Conservation (phyloP, 2,888 invertebrate species). For the Frankliniella fusca region DNA sequence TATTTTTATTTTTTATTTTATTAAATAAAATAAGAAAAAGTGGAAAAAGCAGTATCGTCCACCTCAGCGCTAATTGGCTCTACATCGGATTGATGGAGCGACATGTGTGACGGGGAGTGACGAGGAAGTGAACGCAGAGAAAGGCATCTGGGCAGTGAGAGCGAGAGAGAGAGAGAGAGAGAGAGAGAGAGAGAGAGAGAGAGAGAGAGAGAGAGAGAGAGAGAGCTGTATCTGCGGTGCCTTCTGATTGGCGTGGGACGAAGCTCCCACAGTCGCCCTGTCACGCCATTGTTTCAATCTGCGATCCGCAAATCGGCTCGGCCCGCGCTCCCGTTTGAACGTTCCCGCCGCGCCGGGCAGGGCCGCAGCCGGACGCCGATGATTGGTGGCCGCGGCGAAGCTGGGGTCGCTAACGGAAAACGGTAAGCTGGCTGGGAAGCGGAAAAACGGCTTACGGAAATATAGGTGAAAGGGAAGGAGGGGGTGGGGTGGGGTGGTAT, state of each 20-base stretch:
- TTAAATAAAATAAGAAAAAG: too few species aligned
- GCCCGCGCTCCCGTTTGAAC: neutral
- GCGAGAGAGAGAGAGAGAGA: neutral
- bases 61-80: too few species aligned
- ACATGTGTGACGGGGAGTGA: too few species aligned
- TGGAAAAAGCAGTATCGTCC: too few species aligned
- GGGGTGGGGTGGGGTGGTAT: too few species aligned
- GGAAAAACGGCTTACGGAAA: too few species aligned
- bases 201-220: conserved; percentile 1
- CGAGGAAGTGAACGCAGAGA: neutral
- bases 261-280: neutral
- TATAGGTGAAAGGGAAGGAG: too few species aligned
- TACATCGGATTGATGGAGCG: too few species aligned
- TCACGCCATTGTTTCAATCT: neutral
- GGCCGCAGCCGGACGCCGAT: neutral
- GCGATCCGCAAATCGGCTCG: neutral
- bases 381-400: neutral
- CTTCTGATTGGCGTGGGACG: neutral
- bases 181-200: conserved; percentile 1
- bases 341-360: neutral
- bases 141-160: neutral
- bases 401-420: neutral
- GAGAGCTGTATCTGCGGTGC: neutral
- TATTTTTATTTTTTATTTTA: too few species aligned
- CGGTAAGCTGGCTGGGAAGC: too few species aligned